Evolutionary conservation across 2,113 vertebrate genomes (phyloP), one percentile per base, ranked within the genome.

Genomic region (Saguinus midas): DNA sequence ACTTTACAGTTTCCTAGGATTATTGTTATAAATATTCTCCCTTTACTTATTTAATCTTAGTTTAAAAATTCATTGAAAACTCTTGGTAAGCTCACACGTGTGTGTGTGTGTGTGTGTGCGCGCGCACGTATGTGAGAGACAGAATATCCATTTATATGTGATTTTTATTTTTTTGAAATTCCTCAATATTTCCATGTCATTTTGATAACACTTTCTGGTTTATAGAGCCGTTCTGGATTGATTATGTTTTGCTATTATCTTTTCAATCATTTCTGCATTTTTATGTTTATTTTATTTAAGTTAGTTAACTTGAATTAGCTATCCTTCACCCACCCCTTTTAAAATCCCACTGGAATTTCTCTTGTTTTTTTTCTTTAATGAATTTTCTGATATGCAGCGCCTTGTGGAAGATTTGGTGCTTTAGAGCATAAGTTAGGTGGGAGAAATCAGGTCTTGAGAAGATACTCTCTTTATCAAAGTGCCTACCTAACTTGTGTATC

Each of bases 261-360:
- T 79, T 87, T n/a, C 1, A 21, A 43, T 37, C 6, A 80, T 48
- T 79, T 88, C 64, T 80, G 17, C 29, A 32, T 32, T 68, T 32
- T 78, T 1, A 12, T 58, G 11, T 29, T 76, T 70, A 16, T 70
- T n/a, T 68, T 50, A 58, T n/a, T 68, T 61, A 58, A 48, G 8
- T 94, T 4, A 70, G 18, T 50, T 82, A 83, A 64, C 52, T 83
- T 75, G 18, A 75, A 32, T 75, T 64, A 12, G 29, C 14, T 35
- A 75, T 61, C 4, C 13, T 76, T 1, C 1, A 25, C 7, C 5
- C 1, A 68, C 3, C 12, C 2, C 4, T 4, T 81, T 72, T 72
- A 57, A 50, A 80, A 3, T 75, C 6, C 37, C 40, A 7, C 4
- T 10, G 8, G 23, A 48, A 87, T 6, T 48, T 70, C 32, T 57